phyloP scores from a whole-genome alignment of 37 sponge, comb jelly and placozoan species.

The Amphimedon queenslandica region DNA sequence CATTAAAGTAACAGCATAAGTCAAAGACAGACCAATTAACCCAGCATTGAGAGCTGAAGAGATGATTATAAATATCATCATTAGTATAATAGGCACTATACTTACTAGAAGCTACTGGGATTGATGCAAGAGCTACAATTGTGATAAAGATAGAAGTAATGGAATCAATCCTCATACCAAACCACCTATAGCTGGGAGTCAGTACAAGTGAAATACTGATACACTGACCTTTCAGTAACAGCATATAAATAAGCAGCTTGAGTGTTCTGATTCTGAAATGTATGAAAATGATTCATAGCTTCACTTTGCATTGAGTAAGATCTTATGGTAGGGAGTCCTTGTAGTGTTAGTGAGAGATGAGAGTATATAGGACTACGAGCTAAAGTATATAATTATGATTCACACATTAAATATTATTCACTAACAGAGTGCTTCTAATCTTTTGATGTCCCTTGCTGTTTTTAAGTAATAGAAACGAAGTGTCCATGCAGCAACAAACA shows the following conservation, averaged over 20 bases:
- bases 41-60: constrained; percentile 46
- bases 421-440: too few relatives aligned
- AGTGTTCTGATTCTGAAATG: constrained; percentile 29
- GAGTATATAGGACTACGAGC: constrained; percentile 84
- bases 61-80: too few relatives aligned
- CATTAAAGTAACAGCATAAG: constrained; percentile 57
- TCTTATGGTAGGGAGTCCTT: constrained; percentile 72
- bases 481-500: too few relatives aligned
- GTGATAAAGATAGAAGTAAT: constrained; percentile 44
- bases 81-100: too few relatives aligned
- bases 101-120: background rate
- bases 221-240: constrained; percentile 17
- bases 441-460: too few relatives aligned
- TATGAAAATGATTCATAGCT: constrained; percentile 28
- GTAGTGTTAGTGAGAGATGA: constrained; percentile 69
- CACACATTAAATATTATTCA: too few relatives aligned
- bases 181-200: constrained; percentile 33
- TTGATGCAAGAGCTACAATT: constrained; percentile 47
- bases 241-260: constrained; percentile 57
- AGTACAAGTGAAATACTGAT: background rate
- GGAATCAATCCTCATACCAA: constrained; percentile 67
- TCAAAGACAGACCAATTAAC: constrained; percentile 55
- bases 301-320: constrained; percentile 33
- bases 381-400: too few relatives aligned
- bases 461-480: too few relatives aligned